Percentiles rank a stretch among this genome's conserved stretches.
Conservation (phyloP, 2,113 vertebrate genomes). For the Elachura formosa region DNA sequence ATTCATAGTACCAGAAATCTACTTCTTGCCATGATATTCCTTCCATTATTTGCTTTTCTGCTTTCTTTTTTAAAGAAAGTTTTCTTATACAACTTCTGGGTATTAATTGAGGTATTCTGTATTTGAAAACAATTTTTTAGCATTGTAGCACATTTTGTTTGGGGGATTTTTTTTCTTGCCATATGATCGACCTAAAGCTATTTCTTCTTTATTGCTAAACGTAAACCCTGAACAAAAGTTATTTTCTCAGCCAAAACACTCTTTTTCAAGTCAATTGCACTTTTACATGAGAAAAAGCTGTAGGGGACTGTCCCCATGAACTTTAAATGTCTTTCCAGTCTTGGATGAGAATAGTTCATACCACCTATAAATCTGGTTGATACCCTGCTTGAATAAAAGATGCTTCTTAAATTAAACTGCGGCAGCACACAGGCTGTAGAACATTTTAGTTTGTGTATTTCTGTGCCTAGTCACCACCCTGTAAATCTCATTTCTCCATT, state of each 20-base stretch:
- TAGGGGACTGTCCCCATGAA: background rate
- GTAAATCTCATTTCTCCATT: background rate
- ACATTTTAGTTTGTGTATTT: background rate
- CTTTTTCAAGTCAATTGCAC: background rate
- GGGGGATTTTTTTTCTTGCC: background rate
- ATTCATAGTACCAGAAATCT: background rate
- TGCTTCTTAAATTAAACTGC: background rate
- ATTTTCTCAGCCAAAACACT: background rate
- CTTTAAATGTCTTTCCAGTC: background rate
- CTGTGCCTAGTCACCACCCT: background rate
- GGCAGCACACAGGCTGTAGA: background rate
- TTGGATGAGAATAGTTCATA: background rate
- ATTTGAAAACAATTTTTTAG: background rate
- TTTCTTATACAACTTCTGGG: background rate
- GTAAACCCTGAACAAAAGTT: background rate
- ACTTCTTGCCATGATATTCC: background rate
- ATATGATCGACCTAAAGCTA: background rate
- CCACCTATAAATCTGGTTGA: background rate
- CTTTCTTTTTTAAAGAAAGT: background rate
- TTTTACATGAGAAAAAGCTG: constrained; percentile 7
- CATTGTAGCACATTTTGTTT: background rate
- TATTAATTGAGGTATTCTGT: background rate
- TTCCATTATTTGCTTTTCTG: background rate
- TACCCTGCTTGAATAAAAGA: background rate
- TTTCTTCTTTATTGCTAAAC: background rate